These are phyloP conservation scores for Trachymyrmex cornetzi DNA, from an alignment of 1,140 invertebrate genomes.

Conservation along the genomic window DNA sequence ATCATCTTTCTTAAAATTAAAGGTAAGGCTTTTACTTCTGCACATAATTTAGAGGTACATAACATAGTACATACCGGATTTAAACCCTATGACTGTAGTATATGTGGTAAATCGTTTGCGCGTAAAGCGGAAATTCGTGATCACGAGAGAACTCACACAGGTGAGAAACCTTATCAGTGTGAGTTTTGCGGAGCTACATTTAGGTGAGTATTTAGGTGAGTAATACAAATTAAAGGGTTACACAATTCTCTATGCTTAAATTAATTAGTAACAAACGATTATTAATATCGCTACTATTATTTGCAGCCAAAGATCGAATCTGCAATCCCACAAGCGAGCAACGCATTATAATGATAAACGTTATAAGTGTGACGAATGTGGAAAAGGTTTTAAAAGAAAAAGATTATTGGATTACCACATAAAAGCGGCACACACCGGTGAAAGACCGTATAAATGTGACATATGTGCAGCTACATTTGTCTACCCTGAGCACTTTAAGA, in stretches of 20 bases:
- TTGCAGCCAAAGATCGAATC: slow-evolving; percentile 91
- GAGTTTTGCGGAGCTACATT: slow-evolving; percentile 92
- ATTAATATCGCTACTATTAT: slow-evolving; percentile 8
- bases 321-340: slow-evolving; percentile 92
- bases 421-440: slow-evolving; percentile 93
- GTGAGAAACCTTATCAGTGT: slow-evolving; percentile 95
- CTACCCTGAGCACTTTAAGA: slow-evolving; percentile 94
- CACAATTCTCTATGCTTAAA: background rate
- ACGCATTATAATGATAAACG: slow-evolving; percentile 93
- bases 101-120: slow-evolving; percentile 92
- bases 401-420: slow-evolving; percentile 93
- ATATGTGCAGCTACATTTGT: slow-evolving; percentile 93
- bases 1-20: slow-evolving; percentile 59
- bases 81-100: slow-evolving; percentile 90
- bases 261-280: slow-evolving; percentile 20
- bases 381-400: slow-evolving; percentile 91
- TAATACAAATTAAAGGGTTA: background rate
- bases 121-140: slow-evolving; percentile 92
- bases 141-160: slow-evolving; percentile 94
- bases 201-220: slow-evolving; percentile 78
- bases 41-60: slow-evolving; percentile 92
- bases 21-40: slow-evolving; percentile 92
- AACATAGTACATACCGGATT: slow-evolving; percentile 91
- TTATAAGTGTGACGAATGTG: slow-evolving; percentile 90
- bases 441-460: slow-evolving; percentile 92